Evolutionary conservation across 2,797 vertebrate species (phyloP).

Genomic region (Takifugu rubripes): DNA sequence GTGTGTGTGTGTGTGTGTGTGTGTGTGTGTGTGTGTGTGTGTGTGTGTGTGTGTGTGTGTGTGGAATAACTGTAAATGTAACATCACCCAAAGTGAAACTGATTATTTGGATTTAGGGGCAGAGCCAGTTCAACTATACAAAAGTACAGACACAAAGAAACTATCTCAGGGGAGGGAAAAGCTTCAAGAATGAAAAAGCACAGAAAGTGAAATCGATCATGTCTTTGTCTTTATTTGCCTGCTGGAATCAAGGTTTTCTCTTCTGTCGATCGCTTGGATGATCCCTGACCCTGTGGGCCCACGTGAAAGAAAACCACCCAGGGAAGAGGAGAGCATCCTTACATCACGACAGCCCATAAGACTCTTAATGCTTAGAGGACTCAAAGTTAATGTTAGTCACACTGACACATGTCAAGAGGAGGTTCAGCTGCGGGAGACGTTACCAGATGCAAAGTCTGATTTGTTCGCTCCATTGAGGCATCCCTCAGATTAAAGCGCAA

Average conservation of each 20-base stretch:
- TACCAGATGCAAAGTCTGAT: conserved; percentile 26
- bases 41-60: too few relatives aligned
- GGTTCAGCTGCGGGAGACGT: conserved; percentile 28
- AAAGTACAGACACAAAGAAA: conserved; percentile 50
- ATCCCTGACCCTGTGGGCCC: conserved; percentile 59
- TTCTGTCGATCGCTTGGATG: conserved; percentile 42
- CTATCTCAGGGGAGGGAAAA: conserved; percentile 37
- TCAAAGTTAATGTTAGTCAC: conserved; percentile 56
- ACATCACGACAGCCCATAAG: conserved; percentile 60
- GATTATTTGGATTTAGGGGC: too few relatives aligned
- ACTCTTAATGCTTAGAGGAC: conserved; percentile 59
- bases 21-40: too few relatives aligned
- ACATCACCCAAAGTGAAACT: too few relatives aligned
- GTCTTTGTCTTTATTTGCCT: conserved; percentile 47
- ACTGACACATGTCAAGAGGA: conserved; percentile 35
- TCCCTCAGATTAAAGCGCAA: conserved; percentile 45
- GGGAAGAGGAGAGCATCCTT: conserved; percentile 53
- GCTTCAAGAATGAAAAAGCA: conserved; percentile 12
- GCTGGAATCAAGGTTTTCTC: conserved; percentile 47
- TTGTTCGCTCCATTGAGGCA: conserved; percentile 23
- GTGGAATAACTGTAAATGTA: too few relatives aligned
- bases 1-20: too few relatives aligned
- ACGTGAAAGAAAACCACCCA: conserved; percentile 47
- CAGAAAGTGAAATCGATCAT: conserved; percentile 39
- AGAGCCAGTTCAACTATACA: conserved; percentile 18